A percentile compares a stretch with the other conserved stretches of the same genome.
Conservation (phyloP, 1,140 invertebrate species). For the Papilio aristodemus region DNA sequence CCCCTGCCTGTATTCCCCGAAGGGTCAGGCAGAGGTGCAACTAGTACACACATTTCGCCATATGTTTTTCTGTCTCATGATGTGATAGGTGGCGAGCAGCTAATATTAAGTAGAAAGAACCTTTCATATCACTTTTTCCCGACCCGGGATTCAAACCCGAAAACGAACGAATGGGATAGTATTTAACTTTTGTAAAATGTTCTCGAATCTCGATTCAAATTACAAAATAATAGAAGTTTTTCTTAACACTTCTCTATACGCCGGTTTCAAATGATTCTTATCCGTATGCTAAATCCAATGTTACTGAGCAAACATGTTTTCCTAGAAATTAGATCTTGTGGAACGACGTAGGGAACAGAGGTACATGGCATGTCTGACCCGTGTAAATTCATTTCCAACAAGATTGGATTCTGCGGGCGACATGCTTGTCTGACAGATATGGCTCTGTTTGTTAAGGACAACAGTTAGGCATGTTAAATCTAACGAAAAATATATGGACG, state of each 20-base stretch:
- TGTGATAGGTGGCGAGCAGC: no score
- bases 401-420: conserved; percentile 9
- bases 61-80: no score
- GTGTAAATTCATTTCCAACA: conserved; percentile 16
- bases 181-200: no score
- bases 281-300: not conserved
- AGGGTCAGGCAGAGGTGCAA: no score
- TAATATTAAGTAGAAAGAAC: no score
- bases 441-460: not conserved
- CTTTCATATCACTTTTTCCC: no score
- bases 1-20: no score
- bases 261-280: no score
- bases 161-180: no score
- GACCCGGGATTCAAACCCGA: no score
- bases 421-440: conserved; percentile 9
- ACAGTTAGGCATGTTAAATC: not conserved
- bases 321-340: conserved; percentile 8
- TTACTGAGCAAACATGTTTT: not conserved
- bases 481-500: not conserved
- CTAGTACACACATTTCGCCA: no score
- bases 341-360: not conserved
- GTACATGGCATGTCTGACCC: conserved; percentile 12
- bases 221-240: not conserved
- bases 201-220: not conserved
- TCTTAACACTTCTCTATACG: no score